Evolutionary conservation across 2,888 invertebrate species (phyloP).

Genomic region (Mesochorus sp.): DNA sequence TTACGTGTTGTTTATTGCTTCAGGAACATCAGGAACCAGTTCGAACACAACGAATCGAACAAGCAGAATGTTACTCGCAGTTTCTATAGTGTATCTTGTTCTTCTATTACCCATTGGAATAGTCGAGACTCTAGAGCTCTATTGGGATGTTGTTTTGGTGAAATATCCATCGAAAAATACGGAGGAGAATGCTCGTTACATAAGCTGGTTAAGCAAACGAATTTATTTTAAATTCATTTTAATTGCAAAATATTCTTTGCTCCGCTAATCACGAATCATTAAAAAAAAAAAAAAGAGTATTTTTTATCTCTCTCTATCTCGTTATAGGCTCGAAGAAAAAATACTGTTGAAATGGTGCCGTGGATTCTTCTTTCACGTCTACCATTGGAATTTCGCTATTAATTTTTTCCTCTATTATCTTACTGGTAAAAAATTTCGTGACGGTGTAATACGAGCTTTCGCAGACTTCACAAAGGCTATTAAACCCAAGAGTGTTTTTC

Average conservation of each 20-base stretch:
- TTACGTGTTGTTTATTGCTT: slow-evolving; percentile 39
- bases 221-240: slow-evolving; percentile 4
- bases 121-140: slow-evolving; percentile 78
- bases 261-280: not conserved
- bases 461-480: slow-evolving; percentile 61
- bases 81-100: slow-evolving; percentile 79
- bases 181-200: slow-evolving; percentile 70
- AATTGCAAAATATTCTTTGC: not conserved
- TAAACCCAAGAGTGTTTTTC: slow-evolving; percentile 54
- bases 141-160: slow-evolving; percentile 76
- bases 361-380: slow-evolving; percentile 78
- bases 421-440: slow-evolving; percentile 78
- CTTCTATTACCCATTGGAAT: slow-evolving; percentile 78
- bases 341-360: slow-evolving; percentile 79
- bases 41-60: slow-evolving; percentile 70
- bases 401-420: slow-evolving; percentile 80
- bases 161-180: slow-evolving; percentile 66
- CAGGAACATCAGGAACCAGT: slow-evolving; percentile 69
- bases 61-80: slow-evolving; percentile 76
- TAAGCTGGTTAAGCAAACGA: slow-evolving; percentile 73
- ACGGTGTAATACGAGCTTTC: slow-evolving; percentile 67
- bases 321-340: slow-evolving; percentile 76
- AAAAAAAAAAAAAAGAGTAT: not conserved
- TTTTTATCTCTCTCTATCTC: not conserved
- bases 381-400: slow-evolving; percentile 79